phyloP scores from a whole-genome alignment of 30 jellyfish, hydroid and myxozoan genomes.

The Hydractinia symbiolongicarpus region DNA sequence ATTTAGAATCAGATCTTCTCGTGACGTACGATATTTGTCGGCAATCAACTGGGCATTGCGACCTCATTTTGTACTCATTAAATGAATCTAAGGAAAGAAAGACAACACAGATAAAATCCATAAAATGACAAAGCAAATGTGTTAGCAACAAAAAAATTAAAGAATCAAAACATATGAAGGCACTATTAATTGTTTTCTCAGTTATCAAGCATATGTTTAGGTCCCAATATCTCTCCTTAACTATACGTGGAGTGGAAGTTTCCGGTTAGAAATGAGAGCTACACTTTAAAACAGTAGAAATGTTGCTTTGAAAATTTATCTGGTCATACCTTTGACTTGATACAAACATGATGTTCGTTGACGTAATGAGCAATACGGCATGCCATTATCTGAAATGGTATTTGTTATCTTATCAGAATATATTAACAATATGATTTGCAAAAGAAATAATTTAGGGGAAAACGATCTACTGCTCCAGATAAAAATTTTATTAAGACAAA shows the following conservation, averaged over 20 bases:
- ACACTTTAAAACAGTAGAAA: no score
- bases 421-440: neutral
- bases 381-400: constrained; percentile 46
- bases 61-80: constrained; percentile 3
- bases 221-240: no score
- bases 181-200: no score
- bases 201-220: no score
- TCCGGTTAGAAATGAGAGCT: no score
- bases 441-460: neutral
- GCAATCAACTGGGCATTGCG: neutral
- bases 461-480: no score
- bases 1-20: constrained; percentile 12
- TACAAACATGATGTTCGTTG: constrained; percentile 54
- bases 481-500: no score
- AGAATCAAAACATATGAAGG: no score
- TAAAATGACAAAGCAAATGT: neutral
- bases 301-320: neutral
- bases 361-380: constrained; percentile 63
- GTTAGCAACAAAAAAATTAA: neutral
- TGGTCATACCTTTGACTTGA: constrained; percentile 48
- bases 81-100: neutral
- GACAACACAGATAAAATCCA: neutral
- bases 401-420: neutral
- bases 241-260: no score
- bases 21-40: neutral